Conservation (phyloP, 2,888 invertebrate species). For the Scaptomyza polygonia region DNA sequence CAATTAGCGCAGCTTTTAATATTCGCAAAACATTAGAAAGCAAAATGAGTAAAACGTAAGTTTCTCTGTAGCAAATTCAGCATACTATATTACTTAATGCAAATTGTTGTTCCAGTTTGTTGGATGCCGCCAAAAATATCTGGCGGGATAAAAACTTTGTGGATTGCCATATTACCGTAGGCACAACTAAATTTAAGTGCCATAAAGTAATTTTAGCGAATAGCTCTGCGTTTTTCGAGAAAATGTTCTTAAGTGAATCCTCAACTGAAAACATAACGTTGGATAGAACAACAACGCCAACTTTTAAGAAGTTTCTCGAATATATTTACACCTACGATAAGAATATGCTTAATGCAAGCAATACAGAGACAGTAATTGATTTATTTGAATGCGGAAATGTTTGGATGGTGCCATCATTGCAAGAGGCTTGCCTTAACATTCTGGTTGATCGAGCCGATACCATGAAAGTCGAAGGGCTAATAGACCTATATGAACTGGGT, state of each 20-base stretch:
- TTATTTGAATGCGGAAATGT: constrained; percentile 17
- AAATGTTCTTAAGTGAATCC: constrained; percentile 37
- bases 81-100: no score
- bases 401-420: constrained; percentile 22
- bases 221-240: constrained; percentile 41
- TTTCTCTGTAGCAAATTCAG: no score
- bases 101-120: constrained; percentile 9
- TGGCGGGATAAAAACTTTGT: constrained; percentile 13
- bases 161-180: constrained; percentile 45
- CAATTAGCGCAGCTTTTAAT: neutral
- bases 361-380: constrained; percentile 1
- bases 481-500: constrained; percentile 17
- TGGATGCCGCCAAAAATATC: constrained; percentile 5
- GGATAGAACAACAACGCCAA: constrained; percentile 11
- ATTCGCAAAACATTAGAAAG: neutral
- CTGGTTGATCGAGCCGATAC: neutral
- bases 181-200: constrained; percentile 29
- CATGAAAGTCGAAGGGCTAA: neutral
- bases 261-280: constrained; percentile 3
- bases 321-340: constrained; percentile 29
- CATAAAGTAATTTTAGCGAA: constrained; percentile 39
- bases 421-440: neutral
- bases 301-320: constrained; percentile 26
- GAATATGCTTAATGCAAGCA: neutral
- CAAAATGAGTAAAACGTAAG: constrained; percentile 5